Percentiles rank a stretch among this genome's conserved stretches.
phyloP scores from a whole-genome alignment of 2,113 vertebrate genomes.

The Mormyrus iriodes region DNA sequence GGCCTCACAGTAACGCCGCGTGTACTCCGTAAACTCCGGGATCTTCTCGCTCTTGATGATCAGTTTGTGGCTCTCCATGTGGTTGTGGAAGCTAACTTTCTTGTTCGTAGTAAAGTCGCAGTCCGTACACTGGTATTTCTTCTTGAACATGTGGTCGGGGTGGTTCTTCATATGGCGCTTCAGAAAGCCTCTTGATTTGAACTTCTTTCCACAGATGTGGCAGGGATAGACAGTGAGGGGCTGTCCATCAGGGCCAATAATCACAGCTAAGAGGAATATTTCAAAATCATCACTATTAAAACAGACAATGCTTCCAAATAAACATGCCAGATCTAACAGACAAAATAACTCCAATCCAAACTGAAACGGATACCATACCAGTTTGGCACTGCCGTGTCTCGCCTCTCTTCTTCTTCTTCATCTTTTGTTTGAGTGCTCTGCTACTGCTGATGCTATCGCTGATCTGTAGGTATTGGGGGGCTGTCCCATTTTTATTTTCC shows the following conservation, averaged over 20 bases:
- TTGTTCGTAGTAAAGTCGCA: conserved; percentile 99
- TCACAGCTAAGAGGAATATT: conserved; percentile 74
- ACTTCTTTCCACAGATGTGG: conserved; percentile 98
- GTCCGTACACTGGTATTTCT: conserved; percentile 98
- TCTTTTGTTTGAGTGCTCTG: conserved; percentile 85
- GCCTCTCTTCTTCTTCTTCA: conserved; percentile 89
- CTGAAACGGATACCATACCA: conserved; percentile 58
- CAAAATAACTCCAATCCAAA: background rate
- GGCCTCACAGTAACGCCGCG: conserved; percentile 87
- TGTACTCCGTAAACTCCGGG: conserved; percentile 84
- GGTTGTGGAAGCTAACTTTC: conserved; percentile 97
- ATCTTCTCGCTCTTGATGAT: conserved; percentile 79
- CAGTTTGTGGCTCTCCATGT: conserved; percentile 97
- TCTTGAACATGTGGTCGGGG: conserved; percentile 93
- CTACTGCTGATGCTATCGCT: conserved; percentile 78
- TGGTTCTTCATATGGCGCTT: conserved; percentile 99
- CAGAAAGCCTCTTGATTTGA: conserved; percentile 94
- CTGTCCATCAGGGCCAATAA: conserved; percentile 95
- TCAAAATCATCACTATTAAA: background rate
- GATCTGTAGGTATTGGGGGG: conserved; percentile 88
- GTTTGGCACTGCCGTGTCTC: conserved; percentile 91
- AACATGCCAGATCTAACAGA: background rate
- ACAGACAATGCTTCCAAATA: background rate
- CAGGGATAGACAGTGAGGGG: conserved; percentile 97
- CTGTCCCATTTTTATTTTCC: conserved; percentile 82